These are phyloP conservation scores for Pavo muticus DNA, from an alignment of 2,113 vertebrate species.

Conservation along the genomic window DNA sequence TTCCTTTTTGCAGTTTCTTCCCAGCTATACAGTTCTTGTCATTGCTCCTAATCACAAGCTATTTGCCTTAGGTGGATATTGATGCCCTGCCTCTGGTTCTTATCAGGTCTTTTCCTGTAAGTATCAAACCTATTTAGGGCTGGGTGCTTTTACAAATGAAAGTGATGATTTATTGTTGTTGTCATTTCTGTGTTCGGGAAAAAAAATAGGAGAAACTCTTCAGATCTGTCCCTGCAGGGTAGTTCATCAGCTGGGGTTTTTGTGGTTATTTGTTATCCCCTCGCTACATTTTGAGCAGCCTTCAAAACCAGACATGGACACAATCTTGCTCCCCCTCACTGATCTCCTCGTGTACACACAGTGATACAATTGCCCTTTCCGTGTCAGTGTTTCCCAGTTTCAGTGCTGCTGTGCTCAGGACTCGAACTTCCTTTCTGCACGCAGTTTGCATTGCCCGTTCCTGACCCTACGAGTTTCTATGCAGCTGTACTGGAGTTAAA, in stretches of 20 bases:
- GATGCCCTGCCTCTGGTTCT: neutral
- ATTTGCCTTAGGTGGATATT: no score
- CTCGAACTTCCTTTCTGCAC: neutral
- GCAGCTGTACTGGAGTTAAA: neutral
- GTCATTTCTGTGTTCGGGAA: neutral
- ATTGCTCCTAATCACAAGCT: fast-evolving
- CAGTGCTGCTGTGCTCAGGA: fast-evolving
- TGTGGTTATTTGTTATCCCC: neutral
- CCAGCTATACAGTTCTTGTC: neutral
- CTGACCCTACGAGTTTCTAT: fast-evolving
- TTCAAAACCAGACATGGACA: neutral
- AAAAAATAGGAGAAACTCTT: neutral
- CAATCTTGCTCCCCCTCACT: neutral
- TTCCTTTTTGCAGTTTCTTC: neutral
- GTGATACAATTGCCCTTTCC: neutral
- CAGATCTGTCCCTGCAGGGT: neutral
- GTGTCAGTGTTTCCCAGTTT: neutral
- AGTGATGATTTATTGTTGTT: neutral
- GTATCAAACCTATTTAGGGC: neutral
- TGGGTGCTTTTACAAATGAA: neutral
- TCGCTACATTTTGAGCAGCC: neutral
- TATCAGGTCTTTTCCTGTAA: neutral
- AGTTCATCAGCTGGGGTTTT: neutral
- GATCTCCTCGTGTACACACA: no score
- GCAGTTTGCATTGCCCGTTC: fast-evolving